phyloP scores from a whole-genome alignment of 2,113 vertebrate genomes.

The Argyrosomus japonicus region DNA sequence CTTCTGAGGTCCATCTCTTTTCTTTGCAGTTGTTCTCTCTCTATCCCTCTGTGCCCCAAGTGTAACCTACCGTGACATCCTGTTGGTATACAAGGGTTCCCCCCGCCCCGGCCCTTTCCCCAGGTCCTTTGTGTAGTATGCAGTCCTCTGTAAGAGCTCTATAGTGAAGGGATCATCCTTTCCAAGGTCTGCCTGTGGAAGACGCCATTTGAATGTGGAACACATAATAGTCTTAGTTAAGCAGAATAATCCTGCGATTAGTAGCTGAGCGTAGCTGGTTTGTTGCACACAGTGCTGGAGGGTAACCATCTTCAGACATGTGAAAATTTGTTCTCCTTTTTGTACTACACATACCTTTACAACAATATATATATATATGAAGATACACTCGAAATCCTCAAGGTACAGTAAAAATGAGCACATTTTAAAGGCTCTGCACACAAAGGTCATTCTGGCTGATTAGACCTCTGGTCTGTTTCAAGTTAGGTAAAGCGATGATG shows the following conservation, averaged over 20 bases:
- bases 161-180: conserved; percentile 63
- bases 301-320: conserved; percentile 10
- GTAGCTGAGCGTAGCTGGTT: conserved; percentile 61
- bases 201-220: conserved; percentile 69
- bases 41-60: conserved; percentile 8
- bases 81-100: conserved; percentile 39
- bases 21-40: neutral
- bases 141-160: conserved; percentile 40
- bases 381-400: neutral
- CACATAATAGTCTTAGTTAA: conserved; percentile 79
- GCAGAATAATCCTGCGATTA: conserved; percentile 80
- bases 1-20: conserved; percentile 36
- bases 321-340: neutral
- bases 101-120: neutral
- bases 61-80: conserved; percentile 51
- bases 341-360: neutral
- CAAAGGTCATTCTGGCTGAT: neutral
- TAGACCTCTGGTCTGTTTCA: neutral
- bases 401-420: neutral
- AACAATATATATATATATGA: neutral
- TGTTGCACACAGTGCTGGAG: conserved; percentile 38
- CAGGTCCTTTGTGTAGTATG: conserved; percentile 10
- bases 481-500: neutral
- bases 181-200: conserved; percentile 68
- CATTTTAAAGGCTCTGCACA: neutral